phyloP scores from a whole-genome alignment of 2,113 vertebrate genomes.

The Trochalopteron elliotii region DNA sequence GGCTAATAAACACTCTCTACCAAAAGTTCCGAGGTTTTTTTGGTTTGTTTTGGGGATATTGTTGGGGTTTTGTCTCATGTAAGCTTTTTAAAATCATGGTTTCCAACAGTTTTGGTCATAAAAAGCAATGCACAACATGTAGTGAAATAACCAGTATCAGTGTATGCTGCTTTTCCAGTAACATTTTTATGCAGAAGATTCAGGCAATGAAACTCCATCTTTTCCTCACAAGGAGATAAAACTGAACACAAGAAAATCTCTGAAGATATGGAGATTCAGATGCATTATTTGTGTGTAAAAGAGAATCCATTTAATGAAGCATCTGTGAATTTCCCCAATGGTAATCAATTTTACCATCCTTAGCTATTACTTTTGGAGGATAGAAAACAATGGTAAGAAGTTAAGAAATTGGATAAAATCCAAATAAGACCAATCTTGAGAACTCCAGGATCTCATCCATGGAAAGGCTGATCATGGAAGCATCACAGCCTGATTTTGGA shows the following conservation, averaged over 20 bases:
- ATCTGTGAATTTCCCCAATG: neutral
- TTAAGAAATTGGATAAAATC: neutral
- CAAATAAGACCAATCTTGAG: neutral
- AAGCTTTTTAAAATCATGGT: neutral
- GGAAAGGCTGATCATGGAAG: neutral
- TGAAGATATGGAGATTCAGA: neutral
- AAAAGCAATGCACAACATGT: neutral
- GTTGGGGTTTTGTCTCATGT: neutral
- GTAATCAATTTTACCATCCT: neutral
- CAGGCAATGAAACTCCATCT: neutral
- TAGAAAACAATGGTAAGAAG: neutral
- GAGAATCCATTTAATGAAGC: neutral
- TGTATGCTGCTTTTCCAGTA: neutral
- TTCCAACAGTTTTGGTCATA: neutral
- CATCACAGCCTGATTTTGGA: neutral
- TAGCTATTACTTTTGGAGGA: neutral
- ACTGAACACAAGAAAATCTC: neutral
- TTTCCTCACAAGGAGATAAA: neutral
- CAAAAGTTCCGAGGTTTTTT: rapidly evolving
- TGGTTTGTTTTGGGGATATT: neutral
- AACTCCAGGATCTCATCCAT: neutral
- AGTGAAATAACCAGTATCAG: neutral
- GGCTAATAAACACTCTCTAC: neutral
- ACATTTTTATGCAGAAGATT: neutral
- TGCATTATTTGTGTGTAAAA: neutral